Conservation (phyloP, 2,888 invertebrate species). For the Ellobium chinense region DNA sequence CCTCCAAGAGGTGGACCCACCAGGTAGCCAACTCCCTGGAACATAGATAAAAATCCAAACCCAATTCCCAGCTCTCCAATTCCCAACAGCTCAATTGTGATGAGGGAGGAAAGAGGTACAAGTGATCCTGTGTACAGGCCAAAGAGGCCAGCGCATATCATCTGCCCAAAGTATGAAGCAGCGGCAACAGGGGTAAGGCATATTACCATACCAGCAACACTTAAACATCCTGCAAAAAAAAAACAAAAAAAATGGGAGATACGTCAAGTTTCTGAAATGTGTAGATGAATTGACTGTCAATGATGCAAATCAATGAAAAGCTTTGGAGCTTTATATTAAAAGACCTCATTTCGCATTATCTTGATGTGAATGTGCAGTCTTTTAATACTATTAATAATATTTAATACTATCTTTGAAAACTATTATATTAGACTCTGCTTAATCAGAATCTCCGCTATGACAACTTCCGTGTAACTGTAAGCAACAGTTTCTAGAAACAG, state of each 20-base stretch:
- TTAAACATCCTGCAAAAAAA: slow-evolving; percentile 36
- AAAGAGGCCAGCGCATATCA: slow-evolving; percentile 33
- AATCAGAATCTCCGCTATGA: no score
- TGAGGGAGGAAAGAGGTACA: slow-evolving; percentile 40
- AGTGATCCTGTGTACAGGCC: slow-evolving; percentile 38
- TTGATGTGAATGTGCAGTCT: no score
- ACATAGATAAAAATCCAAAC: slow-evolving; percentile 39
- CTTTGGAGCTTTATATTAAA: no score
- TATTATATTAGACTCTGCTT: no score
- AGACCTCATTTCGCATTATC: no score
- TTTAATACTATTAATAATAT: no score
- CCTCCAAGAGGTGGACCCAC: slow-evolving; percentile 38
- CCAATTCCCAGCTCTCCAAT: slow-evolving; percentile 39
- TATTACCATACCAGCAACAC: slow-evolving; percentile 27
- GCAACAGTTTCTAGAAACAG: no score
- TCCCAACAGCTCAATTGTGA: slow-evolving; percentile 46
- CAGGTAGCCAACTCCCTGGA: slow-evolving; percentile 42
- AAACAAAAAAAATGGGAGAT: background rate
- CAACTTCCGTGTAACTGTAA: no score
- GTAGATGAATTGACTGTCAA: no score
- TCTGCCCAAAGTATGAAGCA: slow-evolving; percentile 23
- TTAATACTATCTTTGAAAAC: no score
- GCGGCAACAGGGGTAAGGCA: slow-evolving; percentile 16
- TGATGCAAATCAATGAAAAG: no score
- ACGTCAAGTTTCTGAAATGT: no score